Conservation (phyloP, 2,888 invertebrate species). For the Drosophila cracens region DNA sequence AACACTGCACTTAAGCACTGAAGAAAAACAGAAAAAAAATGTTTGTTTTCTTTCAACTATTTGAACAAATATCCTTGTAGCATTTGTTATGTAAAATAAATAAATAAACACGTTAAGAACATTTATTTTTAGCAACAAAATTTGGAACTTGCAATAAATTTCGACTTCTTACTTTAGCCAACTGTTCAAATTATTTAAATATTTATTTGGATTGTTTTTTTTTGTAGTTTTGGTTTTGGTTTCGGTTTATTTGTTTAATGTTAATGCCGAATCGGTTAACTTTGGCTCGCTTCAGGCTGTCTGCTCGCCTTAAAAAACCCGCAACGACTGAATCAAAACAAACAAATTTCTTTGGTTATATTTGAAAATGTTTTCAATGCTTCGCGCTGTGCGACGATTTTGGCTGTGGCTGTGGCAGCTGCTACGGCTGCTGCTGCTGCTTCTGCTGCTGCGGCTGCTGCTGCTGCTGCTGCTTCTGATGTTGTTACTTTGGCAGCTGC, state of each 20-base stretch:
- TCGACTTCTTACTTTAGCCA: slow-evolving; percentile 27
- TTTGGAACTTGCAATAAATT: neutral
- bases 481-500: slow-evolving; percentile 1
- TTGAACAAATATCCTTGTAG: slow-evolving; percentile 10
- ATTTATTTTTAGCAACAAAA: slow-evolving; percentile 15
- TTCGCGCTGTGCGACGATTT: slow-evolving; percentile 28
- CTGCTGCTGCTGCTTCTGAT: slow-evolving; percentile 6
- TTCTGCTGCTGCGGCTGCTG: slow-evolving; percentile 6
- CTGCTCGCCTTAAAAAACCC: slow-evolving; percentile 76
- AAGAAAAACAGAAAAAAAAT: slow-evolving; percentile 33
- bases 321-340: slow-evolving; percentile 83
- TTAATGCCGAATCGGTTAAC: slow-evolving; percentile 8
- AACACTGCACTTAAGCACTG: slow-evolving; percentile 41
- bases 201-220: slow-evolving; percentile 17
- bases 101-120: slow-evolving; percentile 23
- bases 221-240: neutral
- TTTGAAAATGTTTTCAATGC: slow-evolving; percentile 61
- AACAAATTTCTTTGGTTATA: slow-evolving; percentile 80
- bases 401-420: slow-evolving; percentile 17
- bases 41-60: slow-evolving; percentile 10
- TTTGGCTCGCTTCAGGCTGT: slow-evolving; percentile 40
- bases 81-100: neutral
- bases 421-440: slow-evolving; percentile 5
- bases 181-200: slow-evolving; percentile 36
- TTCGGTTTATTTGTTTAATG: slow-evolving; percentile 43